Percentiles rank a stretch among this genome's conserved stretches.
phyloP scores from a whole-genome alignment of 2,113 vertebrate genomes.

The Vimba vimba region DNA sequence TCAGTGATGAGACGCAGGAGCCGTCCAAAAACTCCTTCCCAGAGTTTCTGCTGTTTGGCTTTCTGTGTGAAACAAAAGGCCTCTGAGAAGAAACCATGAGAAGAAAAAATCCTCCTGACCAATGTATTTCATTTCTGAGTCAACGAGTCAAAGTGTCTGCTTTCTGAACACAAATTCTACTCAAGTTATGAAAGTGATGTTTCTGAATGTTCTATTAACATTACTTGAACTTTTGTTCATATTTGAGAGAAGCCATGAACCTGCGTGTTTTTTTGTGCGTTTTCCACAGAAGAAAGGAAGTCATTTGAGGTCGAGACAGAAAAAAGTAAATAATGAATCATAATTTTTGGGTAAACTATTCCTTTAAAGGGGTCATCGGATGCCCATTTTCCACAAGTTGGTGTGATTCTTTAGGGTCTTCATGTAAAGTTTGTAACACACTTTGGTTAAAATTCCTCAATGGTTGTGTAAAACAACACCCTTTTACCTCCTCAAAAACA shows the following conservation, averaged over 20 bases:
- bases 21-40: constrained; percentile 52
- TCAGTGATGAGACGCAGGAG: constrained; percentile 73
- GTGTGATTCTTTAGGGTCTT: too few relatives aligned
- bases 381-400: neutral
- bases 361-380: neutral
- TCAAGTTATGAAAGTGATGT: neutral
- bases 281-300: too few relatives aligned
- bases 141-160: neutral
- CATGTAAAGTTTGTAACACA: too few relatives aligned
- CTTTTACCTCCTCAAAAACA: neutral
- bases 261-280: too few relatives aligned
- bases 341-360: too few relatives aligned
- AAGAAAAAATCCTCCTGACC: neutral
- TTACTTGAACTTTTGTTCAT: too few relatives aligned
- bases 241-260: too few relatives aligned
- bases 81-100: constrained; percentile 7
- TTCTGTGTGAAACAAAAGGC: constrained; percentile 15
- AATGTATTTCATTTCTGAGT: neutral
- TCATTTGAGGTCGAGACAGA: too few relatives aligned
- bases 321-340: too few relatives aligned
- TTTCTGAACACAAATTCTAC: neutral
- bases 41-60: constrained; percentile 55
- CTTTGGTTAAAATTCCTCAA: too few relatives aligned
- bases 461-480: too few relatives aligned
- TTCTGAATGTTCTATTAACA: neutral